These are phyloP conservation scores for Macrosiphum euphorbiae DNA, from an alignment of 2,888 invertebrate species.

Conservation along the genomic window DNA sequence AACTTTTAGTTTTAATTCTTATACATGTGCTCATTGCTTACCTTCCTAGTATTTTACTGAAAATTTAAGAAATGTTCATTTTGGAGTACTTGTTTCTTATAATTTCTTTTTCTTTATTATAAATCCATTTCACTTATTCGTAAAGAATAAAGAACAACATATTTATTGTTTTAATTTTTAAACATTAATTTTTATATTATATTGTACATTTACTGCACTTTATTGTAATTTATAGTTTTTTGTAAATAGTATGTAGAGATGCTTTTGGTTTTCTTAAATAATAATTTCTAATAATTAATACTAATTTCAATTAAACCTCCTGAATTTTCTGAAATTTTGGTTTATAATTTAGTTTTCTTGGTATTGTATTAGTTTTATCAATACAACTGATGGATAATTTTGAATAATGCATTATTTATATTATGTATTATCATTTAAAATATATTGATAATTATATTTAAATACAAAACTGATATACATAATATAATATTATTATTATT, in stretches of 20 bases:
- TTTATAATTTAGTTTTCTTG: background rate
- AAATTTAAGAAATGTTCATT: background rate
- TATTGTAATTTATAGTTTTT: conserved; percentile 3
- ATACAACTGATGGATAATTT: background rate
- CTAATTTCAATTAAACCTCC: background rate
- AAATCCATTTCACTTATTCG: background rate
- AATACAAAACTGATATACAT: conserved; percentile 22
- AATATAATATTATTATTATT: conserved; percentile 44
- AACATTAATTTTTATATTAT: background rate
- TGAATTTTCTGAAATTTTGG: background rate
- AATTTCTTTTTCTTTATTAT: background rate
- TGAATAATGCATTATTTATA: conserved; percentile 22
- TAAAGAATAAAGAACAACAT: background rate
- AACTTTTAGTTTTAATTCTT: background rate
- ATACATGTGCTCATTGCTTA: background rate
- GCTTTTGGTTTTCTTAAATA: background rate
- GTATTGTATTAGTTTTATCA: background rate
- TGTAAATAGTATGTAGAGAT: conserved; percentile 6
- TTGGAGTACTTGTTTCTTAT: background rate
- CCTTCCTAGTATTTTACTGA: background rate
- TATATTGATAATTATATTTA: conserved; percentile 37
- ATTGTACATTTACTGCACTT: conserved; percentile 29
- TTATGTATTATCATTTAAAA: conserved; percentile 24
- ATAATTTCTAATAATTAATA: background rate
- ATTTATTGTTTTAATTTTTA: background rate